Conservation (phyloP, 2,797 vertebrate genomes). For the Anguilla obscura region DNA sequence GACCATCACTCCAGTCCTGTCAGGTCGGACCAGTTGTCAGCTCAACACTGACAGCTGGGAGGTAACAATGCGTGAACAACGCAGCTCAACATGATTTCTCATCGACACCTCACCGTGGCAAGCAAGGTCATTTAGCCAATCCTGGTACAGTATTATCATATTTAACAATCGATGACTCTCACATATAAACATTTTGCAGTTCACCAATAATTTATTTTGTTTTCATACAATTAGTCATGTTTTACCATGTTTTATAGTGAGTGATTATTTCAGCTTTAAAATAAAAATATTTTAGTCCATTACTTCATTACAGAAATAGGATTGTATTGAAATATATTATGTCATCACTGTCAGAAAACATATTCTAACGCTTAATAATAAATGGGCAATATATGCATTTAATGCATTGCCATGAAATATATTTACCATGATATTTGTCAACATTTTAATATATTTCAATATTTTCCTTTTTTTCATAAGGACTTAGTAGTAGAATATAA, state of each 20-base stretch:
- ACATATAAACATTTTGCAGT: too few relatives aligned
- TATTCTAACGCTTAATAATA: background rate
- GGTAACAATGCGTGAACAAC: background rate
- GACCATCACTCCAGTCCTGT: background rate
- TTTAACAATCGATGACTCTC: background rate
- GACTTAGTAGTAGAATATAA: too few relatives aligned
- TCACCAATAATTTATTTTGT: too few relatives aligned
- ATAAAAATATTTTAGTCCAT: background rate
- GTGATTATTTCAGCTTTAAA: background rate
- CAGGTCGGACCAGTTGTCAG: background rate
- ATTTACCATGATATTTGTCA: too few relatives aligned
- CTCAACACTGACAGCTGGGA: background rate
- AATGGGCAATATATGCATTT: background rate
- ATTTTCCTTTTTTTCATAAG: too few relatives aligned
- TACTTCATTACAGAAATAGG: background rate
- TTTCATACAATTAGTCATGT: too few relatives aligned
- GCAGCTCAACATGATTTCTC: background rate
- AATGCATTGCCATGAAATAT: too few relatives aligned
- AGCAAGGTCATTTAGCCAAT: background rate
- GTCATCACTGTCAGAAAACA: background rate
- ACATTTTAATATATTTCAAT: background rate
- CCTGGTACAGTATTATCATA: background rate
- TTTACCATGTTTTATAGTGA: too few relatives aligned
- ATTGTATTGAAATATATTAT: background rate
- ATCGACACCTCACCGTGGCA: background rate